Conservation (phyloP, 92 coral and sea anemone genomes). For the Pocillopora meandrina region DNA sequence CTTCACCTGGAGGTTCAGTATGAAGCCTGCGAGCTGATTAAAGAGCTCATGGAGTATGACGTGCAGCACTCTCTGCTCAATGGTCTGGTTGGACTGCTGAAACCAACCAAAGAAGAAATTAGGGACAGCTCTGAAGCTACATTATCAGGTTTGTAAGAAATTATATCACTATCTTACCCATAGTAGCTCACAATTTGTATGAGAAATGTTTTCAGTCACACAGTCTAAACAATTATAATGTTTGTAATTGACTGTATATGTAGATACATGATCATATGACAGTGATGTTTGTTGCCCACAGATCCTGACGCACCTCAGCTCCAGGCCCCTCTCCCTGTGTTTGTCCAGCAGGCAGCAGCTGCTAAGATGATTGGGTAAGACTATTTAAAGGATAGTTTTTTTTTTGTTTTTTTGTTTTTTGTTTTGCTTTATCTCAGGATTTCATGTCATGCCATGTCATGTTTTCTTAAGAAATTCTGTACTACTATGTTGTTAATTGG, state of each 20-base stretch:
- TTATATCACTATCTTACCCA: too few species aligned
- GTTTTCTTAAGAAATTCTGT: neutral
- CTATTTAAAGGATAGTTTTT: neutral
- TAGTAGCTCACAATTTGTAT: too few species aligned
- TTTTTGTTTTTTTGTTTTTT: neutral
- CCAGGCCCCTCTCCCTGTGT: slow-evolving; percentile 89
- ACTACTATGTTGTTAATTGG: too few species aligned
- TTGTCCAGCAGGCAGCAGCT: slow-evolving; percentile 97
- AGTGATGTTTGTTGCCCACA: neutral
- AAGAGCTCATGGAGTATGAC: slow-evolving; percentile 89
- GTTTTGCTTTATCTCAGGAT: neutral
- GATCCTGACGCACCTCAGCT: slow-evolving; percentile 96
- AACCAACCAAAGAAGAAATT: slow-evolving; percentile 93
- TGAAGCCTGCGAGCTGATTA: slow-evolving; percentile 94
- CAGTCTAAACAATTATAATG: too few species aligned
- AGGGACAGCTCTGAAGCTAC: slow-evolving; percentile 77
- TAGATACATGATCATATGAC: neutral
- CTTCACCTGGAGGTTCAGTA: slow-evolving; percentile 98
- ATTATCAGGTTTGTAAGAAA: slow-evolving; percentile 53
- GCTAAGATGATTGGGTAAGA: slow-evolving; percentile 92
- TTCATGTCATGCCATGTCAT: neutral
- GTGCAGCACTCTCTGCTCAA: slow-evolving; percentile 74
- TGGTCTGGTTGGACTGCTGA: slow-evolving; percentile 84
- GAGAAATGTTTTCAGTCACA: too few species aligned
- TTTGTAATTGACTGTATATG: too few species aligned